phyloP scores from a whole-genome alignment of 2,888 invertebrate genomes.

The Galerucella nymphaeae region DNA sequence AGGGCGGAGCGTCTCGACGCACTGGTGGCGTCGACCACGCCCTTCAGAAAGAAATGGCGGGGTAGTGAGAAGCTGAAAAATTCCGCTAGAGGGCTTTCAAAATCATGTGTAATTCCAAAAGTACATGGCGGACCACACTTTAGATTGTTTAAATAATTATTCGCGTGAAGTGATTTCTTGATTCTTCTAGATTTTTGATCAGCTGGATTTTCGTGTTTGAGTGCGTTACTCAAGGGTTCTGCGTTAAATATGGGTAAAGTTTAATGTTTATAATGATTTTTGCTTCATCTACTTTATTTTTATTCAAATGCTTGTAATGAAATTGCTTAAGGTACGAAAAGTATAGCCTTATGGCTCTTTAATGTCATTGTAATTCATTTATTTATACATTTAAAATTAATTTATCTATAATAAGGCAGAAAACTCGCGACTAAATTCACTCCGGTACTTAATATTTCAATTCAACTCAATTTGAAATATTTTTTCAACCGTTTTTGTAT shows the following conservation, averaged over 20 bases:
- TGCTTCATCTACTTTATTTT: no score
- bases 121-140: slow-evolving; percentile 57
- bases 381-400: no score
- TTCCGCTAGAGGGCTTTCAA: slow-evolving; percentile 58
- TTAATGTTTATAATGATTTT: slow-evolving; percentile 39
- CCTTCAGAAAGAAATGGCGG: slow-evolving; percentile 54
- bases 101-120: slow-evolving; percentile 56
- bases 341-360: no score
- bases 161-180: slow-evolving; percentile 48
- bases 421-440: no score
- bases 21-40: slow-evolving; percentile 32
- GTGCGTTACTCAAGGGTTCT: slow-evolving; percentile 39
- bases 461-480: no score
- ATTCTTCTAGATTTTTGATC: slow-evolving; percentile 33
- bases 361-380: no score
- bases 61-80: slow-evolving; percentile 52
- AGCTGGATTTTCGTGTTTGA: slow-evolving; percentile 23
- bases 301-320: no score
- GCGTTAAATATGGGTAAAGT: slow-evolving; percentile 52
- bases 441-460: no score
- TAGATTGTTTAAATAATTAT: slow-evolving; percentile 53
- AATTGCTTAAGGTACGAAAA: no score
- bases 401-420: no score
- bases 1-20: slow-evolving; percentile 49
- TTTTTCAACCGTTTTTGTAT: no score